Percentiles rank a stretch among this genome's conserved stretches.
Conservation (phyloP, 2,797 vertebrate species). For the Falco cherrug region DNA sequence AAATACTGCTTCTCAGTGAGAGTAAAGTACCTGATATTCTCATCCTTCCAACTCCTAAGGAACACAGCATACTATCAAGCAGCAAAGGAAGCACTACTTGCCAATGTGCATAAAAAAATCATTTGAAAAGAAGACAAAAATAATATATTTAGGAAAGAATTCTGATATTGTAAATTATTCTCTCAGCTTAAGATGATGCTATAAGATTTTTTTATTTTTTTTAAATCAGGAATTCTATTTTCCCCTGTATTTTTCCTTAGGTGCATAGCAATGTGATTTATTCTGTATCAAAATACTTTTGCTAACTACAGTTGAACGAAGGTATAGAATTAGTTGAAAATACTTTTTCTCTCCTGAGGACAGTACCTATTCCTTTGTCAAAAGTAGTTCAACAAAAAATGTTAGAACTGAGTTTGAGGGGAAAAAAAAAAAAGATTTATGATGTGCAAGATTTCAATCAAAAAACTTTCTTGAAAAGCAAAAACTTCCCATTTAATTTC, state of each 20-base stretch:
- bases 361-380: background rate
- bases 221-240: background rate
- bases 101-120: background rate
- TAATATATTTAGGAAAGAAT: background rate
- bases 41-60: background rate
- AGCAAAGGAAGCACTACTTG: background rate
- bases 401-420: background rate
- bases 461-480: background rate
- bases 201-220: background rate
- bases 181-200: background rate
- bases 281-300: background rate
- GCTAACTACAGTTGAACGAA: background rate
- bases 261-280: background rate
- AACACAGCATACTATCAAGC: background rate
- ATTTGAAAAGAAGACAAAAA: background rate
- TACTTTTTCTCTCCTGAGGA: background rate
- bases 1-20: background rate
- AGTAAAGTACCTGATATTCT: background rate
- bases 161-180: background rate
- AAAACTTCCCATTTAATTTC: background rate
- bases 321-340: background rate
- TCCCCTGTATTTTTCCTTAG: background rate
- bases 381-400: background rate
- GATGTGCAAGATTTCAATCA: background rate
- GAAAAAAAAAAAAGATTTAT: background rate